Base-by-base conservation (phyloP, 2,797 vertebrate species). In the Cryptoprocta ferox region DNA sequence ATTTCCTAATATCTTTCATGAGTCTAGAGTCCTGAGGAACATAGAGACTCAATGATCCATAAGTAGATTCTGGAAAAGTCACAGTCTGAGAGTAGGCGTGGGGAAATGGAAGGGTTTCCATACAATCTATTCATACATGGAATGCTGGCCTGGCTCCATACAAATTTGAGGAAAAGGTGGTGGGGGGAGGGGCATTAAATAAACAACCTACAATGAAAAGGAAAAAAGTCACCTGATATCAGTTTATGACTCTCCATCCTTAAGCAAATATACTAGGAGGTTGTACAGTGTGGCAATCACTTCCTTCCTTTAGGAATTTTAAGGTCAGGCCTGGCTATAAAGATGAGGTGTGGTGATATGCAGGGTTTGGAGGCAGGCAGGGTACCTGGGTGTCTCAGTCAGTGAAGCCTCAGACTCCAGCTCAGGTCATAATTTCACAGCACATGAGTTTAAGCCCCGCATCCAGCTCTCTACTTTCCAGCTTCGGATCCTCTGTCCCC, bases 151-250 rank as follows among this genome's bases (percentile, higher is more conserved):
- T 76, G 45, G 50, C 11, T 70, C 61, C 75, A 39, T 2, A 73
- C 21, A 68, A n/a, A 66, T 65, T 0, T 93, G 61, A 96, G 61
- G 76, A 89, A 96, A 95, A 76, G 39, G 73, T 32, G 28, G n/a
- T 65, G 30, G 35, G 53, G 30, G n/a, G 16, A 86, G 59, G 28
- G 28, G 28, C 39, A 16, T 45, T 28, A 61, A 65, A 42, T 73
- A 35, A 88, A 73, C 56, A 84, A 78, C 73, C 70, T 50, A 73
- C 71, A 82, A 63, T 68, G 50, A 92, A 94, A 96, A 71, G 30
- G 63, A 59, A 70, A 65, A 5, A 89, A 97, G 68, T 48, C 13
- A 91, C 53, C 45, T 89, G 19, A n/a, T 68, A 71, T 92, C 48
- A 37, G 12, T 90, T 96, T 79, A 85, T 50, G 45, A 90, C 35